Percentiles rank a stretch among this genome's conserved stretches.
These are phyloP conservation scores for Takifugu bimaculatus DNA, from an alignment of 2,113 vertebrate genomes.

Conservation along the genomic window DNA sequence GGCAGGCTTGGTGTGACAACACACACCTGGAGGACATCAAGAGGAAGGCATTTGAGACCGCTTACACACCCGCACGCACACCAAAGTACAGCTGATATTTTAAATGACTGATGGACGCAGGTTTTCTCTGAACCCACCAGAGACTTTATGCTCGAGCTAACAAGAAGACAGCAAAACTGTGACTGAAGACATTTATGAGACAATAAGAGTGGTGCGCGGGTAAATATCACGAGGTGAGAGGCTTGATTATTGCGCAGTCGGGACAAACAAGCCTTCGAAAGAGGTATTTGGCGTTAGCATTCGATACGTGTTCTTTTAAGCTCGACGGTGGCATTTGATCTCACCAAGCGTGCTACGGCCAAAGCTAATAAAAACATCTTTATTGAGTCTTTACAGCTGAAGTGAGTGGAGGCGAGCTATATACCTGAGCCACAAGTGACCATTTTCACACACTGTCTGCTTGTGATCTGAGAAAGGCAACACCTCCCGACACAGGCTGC, in stretches of 20 bases:
- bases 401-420: background rate
- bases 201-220: slow-evolving; percentile 40
- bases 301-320: slow-evolving; percentile 32
- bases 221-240: slow-evolving; percentile 66
- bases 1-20: slow-evolving; percentile 93
- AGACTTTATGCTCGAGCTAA: slow-evolving; percentile 31
- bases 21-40: slow-evolving; percentile 83
- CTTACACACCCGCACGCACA: slow-evolving; percentile 13
- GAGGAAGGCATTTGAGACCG: slow-evolving; percentile 45
- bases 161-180: slow-evolving; percentile 18
- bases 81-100: slow-evolving; percentile 4
- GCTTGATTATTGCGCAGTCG: slow-evolving; percentile 52
- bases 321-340: slow-evolving; percentile 9
- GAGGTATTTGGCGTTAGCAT: slow-evolving; percentile 37
- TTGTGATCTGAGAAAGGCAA: slow-evolving; percentile 89
- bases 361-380: slow-evolving; percentile 14
- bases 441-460: slow-evolving; percentile 84
- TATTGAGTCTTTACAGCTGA: slow-evolving; percentile 8
- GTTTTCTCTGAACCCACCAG: slow-evolving; percentile 48
- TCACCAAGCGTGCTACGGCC: background rate
- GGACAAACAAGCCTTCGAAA: slow-evolving; percentile 58
- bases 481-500: slow-evolving; percentile 88
- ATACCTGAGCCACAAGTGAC: slow-evolving; percentile 96
- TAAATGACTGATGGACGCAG: slow-evolving; percentile 24
- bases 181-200: slow-evolving; percentile 42